These are phyloP conservation scores for Antrozous pallidus DNA, from an alignment of 2,797 vertebrate genomes.

Conservation along the genomic window DNA sequence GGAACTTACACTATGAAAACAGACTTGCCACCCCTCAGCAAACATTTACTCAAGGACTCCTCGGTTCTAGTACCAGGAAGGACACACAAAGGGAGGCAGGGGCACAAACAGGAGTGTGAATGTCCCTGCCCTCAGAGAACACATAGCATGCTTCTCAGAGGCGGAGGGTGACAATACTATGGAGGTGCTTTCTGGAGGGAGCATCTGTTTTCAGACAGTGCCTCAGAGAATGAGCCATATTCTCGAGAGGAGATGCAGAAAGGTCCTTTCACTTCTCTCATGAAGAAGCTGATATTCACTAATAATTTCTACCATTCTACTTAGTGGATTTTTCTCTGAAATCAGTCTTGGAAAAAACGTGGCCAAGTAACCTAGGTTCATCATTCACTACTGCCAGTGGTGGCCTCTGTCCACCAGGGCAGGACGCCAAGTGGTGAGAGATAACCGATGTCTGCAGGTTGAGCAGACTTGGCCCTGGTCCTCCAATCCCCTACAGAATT, in stretches of 20 bases:
- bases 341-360: background rate
- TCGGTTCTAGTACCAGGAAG: background rate
- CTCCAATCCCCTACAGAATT: background rate
- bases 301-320: background rate
- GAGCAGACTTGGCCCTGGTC: background rate
- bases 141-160: background rate
- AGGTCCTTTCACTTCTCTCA: background rate
- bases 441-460: background rate
- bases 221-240: background rate
- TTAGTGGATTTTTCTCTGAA: background rate
- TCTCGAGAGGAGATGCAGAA: background rate
- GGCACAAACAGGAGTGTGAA: rapidly evolving
- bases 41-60: background rate
- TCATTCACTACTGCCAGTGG: background rate
- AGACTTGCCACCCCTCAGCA: background rate
- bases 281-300: background rate
- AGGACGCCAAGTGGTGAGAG: background rate
- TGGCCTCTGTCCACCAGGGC: background rate
- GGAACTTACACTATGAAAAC: background rate
- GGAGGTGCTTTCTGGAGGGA: background rate
- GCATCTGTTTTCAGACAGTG: background rate
- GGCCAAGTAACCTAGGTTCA: background rate
- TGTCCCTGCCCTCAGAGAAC: background rate
- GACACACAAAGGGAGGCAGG: too few relatives aligned
- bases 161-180: background rate